These are phyloP conservation scores for Oegoconia quadripuncta DNA, from an alignment of 2,888 invertebrate genomes.

Conservation along the genomic window DNA sequence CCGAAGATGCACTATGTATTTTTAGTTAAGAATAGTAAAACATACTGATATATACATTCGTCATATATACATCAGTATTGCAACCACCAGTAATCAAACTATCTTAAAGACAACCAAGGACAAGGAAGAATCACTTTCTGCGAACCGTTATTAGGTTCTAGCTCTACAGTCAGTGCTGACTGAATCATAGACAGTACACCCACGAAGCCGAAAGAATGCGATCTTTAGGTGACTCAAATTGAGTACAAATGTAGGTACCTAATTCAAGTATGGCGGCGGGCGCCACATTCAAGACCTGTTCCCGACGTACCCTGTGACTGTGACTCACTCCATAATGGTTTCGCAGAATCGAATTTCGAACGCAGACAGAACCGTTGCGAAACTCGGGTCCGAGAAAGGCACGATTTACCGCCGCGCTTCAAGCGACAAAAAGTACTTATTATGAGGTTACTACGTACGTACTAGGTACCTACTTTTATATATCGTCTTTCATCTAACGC, in stretches of 20 bases:
- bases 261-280: conserved; percentile 17
- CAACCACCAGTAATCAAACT: no score
- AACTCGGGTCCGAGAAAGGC: conserved; percentile 44
- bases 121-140: background rate
- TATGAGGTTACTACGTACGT: no score
- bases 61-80: no score
- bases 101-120: no score
- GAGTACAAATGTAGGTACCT: conserved; percentile 13
- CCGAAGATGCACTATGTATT: no score
- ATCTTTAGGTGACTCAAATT: conserved; percentile 26
- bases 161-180: conserved; percentile 1
- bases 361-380: conserved; percentile 45
- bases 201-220: conserved; percentile 25
- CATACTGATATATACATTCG: no score
- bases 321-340: conserved; percentile 58
- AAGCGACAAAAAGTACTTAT: conserved; percentile 11
- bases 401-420: conserved; percentile 14
- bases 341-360: conserved; percentile 54
- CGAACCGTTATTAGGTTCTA: background rate
- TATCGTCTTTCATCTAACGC: conserved; percentile 3
- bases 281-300: conserved; percentile 51
- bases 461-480: conserved; percentile 2
- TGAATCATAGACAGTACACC: conserved; percentile 7
- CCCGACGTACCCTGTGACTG: conserved; percentile 36
- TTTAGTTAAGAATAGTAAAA: no score